A percentile compares a stretch with the other conserved stretches of the same genome.
These are phyloP conservation scores for Hetaerina americana DNA, from an alignment of 1,140 invertebrate genomes.

Conservation along the genomic window DNA sequence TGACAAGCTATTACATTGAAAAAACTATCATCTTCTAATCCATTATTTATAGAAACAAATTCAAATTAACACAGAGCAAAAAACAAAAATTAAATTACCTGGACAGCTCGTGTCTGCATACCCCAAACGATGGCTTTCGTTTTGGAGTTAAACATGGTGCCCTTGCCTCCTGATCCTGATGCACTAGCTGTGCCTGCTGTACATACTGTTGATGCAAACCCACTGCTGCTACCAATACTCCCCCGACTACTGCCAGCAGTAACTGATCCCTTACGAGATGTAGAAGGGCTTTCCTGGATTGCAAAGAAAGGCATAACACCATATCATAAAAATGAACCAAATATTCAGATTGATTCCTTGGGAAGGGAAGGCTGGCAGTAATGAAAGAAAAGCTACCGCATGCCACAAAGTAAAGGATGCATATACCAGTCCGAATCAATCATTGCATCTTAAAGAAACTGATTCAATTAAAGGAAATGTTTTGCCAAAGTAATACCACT, in stretches of 20 bases:
- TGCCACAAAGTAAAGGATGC: too few species aligned
- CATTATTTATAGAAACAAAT: background rate
- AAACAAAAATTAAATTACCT: slow-evolving; percentile 30
- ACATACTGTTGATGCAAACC: background rate
- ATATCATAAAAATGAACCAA: background rate
- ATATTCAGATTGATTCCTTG: background rate
- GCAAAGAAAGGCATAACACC: slow-evolving; percentile 6
- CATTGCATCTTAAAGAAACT: too few species aligned
- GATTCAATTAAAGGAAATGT: too few species aligned
- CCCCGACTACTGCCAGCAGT: background rate
- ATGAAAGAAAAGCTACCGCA: too few species aligned
- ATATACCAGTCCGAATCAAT: too few species aligned
- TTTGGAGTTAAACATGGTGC: slow-evolving; percentile 59
- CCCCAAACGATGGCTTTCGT: slow-evolving; percentile 98
- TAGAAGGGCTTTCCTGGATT: slow-evolving; percentile 14
- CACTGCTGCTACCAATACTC: background rate
- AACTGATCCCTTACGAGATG: slow-evolving; percentile 13
- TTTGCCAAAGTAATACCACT: too few species aligned
- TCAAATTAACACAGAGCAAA: background rate
- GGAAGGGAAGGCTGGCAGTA: too few species aligned
- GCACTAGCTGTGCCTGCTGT: background rate
- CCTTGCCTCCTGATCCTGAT: slow-evolving; percentile 2
- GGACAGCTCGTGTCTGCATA: slow-evolving; percentile 96
- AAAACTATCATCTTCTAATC: background rate
- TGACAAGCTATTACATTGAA: too few species aligned